phyloP scores from a whole-genome alignment of 2,113 vertebrate genomes.

The Dolichotis patagonum region DNA sequence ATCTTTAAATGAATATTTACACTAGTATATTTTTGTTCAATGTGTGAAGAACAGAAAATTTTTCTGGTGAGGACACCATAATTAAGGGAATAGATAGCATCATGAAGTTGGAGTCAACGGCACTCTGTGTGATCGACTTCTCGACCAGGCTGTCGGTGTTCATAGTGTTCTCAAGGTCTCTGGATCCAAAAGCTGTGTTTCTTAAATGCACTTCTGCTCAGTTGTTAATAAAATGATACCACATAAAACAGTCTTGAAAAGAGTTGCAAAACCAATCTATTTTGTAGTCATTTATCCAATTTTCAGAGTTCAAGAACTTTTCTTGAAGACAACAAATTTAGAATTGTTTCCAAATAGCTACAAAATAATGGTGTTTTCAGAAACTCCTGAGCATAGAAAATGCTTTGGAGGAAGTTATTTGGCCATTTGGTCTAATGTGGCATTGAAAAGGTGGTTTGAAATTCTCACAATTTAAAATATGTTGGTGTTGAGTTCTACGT shows the following conservation, averaged over 20 bases:
- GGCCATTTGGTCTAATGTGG: constrained; percentile 71
- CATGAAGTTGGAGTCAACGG: background rate
- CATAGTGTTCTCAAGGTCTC: background rate
- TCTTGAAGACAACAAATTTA: constrained; percentile 36
- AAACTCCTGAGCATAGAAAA: constrained; percentile 51
- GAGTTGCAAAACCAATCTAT: background rate
- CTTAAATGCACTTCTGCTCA: background rate
- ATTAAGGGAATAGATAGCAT: background rate
- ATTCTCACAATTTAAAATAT: constrained; percentile 45
- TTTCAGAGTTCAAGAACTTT: constrained; percentile 66
- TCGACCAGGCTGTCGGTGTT: background rate
- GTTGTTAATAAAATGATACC: background rate
- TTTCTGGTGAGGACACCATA: background rate
- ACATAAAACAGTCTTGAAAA: background rate
- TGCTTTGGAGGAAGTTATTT: constrained; percentile 50
- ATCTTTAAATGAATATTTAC: constrained; percentile 33
- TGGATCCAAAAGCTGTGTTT: background rate
- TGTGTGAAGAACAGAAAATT: background rate
- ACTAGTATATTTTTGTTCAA: background rate
- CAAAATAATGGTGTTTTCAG: constrained; percentile 29
- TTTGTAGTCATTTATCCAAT: constrained; percentile 45
- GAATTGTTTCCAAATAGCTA: constrained; percentile 47
- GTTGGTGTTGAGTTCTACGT: constrained; percentile 40
- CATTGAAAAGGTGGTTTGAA: constrained; percentile 57
- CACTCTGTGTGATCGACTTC: background rate